Evolutionary conservation across 2,888 invertebrate species (phyloP).

Genomic region (Pristionchus entomophagus): DNA sequence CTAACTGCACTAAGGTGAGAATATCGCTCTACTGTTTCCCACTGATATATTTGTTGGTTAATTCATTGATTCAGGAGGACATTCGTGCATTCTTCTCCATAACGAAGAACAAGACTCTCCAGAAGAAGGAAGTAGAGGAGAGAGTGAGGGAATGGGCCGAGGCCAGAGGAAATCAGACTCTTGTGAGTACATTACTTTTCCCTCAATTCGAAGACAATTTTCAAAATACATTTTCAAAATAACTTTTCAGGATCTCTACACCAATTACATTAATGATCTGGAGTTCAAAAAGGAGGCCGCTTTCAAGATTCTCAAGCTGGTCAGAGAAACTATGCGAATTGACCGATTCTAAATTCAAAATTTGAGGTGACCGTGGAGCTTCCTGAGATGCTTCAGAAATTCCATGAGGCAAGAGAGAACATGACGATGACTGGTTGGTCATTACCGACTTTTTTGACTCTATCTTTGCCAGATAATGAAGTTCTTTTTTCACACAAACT

Average conservation of each 20-base stretch:
- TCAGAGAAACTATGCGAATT: background rate
- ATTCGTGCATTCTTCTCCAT: constrained; percentile 35
- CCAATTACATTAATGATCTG: background rate
- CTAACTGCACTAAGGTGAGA: constrained; percentile 5
- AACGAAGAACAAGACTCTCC: background rate
- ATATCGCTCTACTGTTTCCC: too few species aligned
- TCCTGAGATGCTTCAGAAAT: background rate
- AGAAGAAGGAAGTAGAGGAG: background rate
- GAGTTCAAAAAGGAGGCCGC: background rate
- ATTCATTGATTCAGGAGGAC: background rate
- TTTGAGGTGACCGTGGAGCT: background rate
- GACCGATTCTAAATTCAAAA: too few species aligned
- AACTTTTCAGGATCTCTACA: constrained; percentile 5
- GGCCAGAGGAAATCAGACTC: background rate
- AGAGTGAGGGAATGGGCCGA: constrained; percentile 14
- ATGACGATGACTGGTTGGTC: background rate
- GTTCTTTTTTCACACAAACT: background rate
- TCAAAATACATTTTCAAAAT: background rate
- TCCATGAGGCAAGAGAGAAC: background rate
- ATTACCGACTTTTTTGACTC: background rate
- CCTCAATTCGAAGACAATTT: background rate
- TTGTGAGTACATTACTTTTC: background rate
- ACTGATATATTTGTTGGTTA: too few species aligned
- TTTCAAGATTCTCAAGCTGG: background rate
- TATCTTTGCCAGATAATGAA: background rate